A percentile compares a stretch with the other conserved stretches of the same genome.
Evolutionary conservation across 1,140 invertebrate genomes (phyloP).

Genomic region (Anthonomus grandis): DNA sequence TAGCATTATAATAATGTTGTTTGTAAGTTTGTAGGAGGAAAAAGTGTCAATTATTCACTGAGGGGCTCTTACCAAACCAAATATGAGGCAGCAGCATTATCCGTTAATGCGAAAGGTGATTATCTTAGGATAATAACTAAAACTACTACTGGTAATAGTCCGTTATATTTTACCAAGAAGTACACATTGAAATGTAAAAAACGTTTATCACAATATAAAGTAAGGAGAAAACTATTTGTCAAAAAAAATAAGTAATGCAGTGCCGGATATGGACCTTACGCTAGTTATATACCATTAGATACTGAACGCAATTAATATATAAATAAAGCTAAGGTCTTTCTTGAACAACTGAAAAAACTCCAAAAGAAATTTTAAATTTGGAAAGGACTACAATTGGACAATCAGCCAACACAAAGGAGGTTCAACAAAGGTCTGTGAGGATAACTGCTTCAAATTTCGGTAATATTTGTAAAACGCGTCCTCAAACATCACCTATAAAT

Average conservation of each 20-base stretch:
- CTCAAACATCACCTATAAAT: constrained; percentile 2
- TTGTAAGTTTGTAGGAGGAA: background rate
- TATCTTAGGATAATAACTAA: no score
- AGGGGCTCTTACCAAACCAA: no score
- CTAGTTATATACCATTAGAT: background rate
- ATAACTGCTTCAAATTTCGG: constrained; percentile 5
- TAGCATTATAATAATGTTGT: no score
- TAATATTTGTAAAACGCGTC: no score
- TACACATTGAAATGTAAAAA: no score
- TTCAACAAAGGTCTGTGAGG: background rate
- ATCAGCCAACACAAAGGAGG: background rate
- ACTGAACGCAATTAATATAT: background rate
- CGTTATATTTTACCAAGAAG: no score
- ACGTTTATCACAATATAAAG: no score
- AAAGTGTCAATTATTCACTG: background rate
- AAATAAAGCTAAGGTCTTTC: background rate
- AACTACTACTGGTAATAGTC: no score
- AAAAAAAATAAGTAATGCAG: no score
- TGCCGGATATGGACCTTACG: background rate
- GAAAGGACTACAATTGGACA: background rate
- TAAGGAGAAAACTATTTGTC: no score
- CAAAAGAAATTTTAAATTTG: background rate
- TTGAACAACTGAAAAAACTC: background rate
- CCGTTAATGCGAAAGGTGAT: no score
- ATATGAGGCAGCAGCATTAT: no score